Evolutionary conservation across 2,888 invertebrate species (phyloP).

Genomic region (Xestoiulus laeticollis): DNA sequence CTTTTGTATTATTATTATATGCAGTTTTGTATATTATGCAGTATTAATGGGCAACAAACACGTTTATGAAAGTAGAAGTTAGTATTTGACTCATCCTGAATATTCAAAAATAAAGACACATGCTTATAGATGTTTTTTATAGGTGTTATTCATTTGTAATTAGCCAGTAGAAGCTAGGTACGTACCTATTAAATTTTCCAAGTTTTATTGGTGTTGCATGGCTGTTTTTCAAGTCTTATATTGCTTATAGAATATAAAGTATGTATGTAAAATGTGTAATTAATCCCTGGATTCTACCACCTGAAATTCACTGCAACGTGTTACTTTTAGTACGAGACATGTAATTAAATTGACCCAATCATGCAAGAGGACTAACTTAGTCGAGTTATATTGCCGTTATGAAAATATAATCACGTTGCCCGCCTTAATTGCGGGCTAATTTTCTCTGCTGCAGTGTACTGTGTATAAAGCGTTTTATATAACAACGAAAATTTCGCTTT

Average conservation of each 20-base stretch:
- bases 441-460: not conserved
- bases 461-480: not conserved
- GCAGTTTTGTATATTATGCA: too few species aligned
- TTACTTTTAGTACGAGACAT: not conserved
- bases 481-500: not conserved
- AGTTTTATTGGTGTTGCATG: not conserved
- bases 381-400: not conserved
- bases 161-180: not conserved
- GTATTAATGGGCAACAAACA: too few species aligned
- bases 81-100: not conserved
- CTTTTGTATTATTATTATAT: too few species aligned
- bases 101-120: not conserved
- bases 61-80: not conserved
- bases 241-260: not conserved
- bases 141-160: not conserved
- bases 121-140: not conserved
- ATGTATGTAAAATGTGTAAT: conserved; percentile 11
- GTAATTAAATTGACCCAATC: conserved; percentile 28
- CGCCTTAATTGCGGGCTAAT: not conserved
- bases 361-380: not conserved
- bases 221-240: not conserved
- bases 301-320: not conserved
- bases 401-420: not conserved
- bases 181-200: not conserved
- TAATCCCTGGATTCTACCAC: conserved; percentile 2